Evolutionary conservation across 2,113 vertebrate species (phyloP), one percentile per base, ranked within the genome.

Genomic region (Scomber scombrus): DNA sequence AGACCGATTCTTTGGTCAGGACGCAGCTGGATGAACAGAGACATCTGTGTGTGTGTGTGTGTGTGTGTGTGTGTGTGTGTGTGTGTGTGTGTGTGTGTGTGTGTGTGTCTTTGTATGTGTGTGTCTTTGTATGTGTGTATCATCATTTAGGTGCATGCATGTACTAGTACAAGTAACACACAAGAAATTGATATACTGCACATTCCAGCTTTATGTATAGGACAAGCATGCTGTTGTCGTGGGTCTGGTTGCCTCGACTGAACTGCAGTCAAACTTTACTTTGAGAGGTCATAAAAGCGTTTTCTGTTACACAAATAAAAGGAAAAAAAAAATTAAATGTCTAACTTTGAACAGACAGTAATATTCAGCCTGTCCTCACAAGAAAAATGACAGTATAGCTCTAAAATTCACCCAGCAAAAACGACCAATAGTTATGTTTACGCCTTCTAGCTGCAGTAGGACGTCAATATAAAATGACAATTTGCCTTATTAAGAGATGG

Each of bases 21-120:
- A 78, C 18, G 2, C 81, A 84, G 85, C 72, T 85, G 84, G 76
- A 64, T 11, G n/a, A 81, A 81, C 72, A 81, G 60, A 80, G 82
- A 63, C 57, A 73, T 85, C 52, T 69, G 31, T 83, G 66, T 75
- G 62, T 40, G 21, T 57, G 11, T 11, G 7, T 65, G 16, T 65
- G 18, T 16, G 23, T 50, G 46, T 6, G 54, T 45, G 51, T 45
- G 31, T 69, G 12, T 15, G 12, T 29, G 45, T 47, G 19, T 16
- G 26, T 56, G 40, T 66, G 31, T 62, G 45, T 61, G 18, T 57
- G 58, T 62, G 23, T 26, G 23, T n/a, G n/a, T n/a, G n/a, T 45
- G 29, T 68, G 11, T 15, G 11, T 26, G 43, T 47, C 19, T 16
- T 26, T 56, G 34, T 66, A 34, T 45, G 29, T 68, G 11, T 15